These are phyloP conservation scores for Danaus chrysippus DNA, from an alignment of 2,888 invertebrate genomes.

Conservation along the genomic window DNA sequence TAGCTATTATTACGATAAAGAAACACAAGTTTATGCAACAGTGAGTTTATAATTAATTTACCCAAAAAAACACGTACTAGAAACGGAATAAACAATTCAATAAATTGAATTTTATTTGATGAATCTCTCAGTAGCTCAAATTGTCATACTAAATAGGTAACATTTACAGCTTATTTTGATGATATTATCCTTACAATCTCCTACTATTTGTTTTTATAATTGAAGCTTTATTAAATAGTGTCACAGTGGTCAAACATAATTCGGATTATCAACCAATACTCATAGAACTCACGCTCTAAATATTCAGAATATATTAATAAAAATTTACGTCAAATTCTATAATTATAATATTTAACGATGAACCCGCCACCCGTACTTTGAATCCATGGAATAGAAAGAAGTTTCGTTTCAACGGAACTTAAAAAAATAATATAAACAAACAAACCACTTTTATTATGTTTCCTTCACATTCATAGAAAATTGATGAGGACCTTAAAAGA, in stretches of 20 bases:
- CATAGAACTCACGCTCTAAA: slow-evolving; percentile 38
- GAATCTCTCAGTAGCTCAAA: too few relatives aligned
- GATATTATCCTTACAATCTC: slow-evolving; percentile 31
- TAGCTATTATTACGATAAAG: slow-evolving; percentile 30
- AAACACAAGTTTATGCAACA: slow-evolving; percentile 28
- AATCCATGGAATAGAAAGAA: too few relatives aligned
- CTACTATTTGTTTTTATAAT: slow-evolving; percentile 39
- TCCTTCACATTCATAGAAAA: background rate
- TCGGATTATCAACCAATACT: slow-evolving; percentile 24
- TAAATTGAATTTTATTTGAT: too few relatives aligned
- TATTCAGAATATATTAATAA: slow-evolving; percentile 32
- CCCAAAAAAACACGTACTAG: slow-evolving; percentile 26
- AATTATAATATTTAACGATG: background rate
- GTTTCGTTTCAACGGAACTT: too few relatives aligned
- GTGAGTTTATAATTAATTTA: slow-evolving; percentile 33
- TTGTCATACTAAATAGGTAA: too few relatives aligned
- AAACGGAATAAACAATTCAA: background rate
- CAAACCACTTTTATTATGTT: background rate
- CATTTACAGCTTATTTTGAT: slow-evolving; percentile 21
- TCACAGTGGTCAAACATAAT: slow-evolving; percentile 44
- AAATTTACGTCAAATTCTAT: slow-evolving; percentile 8
- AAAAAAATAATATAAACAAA: background rate
- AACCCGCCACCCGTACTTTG: too few relatives aligned
- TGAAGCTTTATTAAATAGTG: slow-evolving; percentile 32
- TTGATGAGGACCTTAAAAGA: background rate